These are phyloP conservation scores for Holothuria leucospilota DNA, from an alignment of 53 echinoderm and acorn worm species.

Conservation along the genomic window DNA sequence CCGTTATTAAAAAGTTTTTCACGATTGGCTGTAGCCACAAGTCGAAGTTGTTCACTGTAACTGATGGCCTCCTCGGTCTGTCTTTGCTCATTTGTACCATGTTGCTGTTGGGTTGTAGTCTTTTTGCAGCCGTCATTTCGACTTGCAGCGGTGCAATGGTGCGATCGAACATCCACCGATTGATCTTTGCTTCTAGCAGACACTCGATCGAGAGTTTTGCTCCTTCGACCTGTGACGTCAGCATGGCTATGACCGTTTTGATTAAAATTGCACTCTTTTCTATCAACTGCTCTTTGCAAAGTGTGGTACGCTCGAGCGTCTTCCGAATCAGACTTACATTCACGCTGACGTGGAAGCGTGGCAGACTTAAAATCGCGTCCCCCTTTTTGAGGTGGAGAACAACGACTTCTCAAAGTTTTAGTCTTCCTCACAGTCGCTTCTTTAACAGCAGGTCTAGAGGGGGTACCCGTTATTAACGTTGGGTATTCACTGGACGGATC, in stretches of 20 bases:
- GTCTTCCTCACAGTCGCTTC: constrained; percentile 46
- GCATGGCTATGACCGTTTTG: background rate
- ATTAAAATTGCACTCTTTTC: constrained; percentile 22
- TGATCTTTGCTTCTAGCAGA: background rate
- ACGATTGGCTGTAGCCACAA: constrained; percentile 20
- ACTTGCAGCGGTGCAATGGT: background rate
- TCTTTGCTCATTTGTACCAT: too few species aligned
- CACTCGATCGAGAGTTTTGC: constrained; percentile 6
- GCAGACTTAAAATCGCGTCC: background rate
- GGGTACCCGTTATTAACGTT: background rate
- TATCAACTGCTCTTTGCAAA: background rate
- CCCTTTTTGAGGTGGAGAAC: background rate
- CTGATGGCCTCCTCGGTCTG: constrained; percentile 18
- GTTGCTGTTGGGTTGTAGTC: too few species aligned
- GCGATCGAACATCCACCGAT: background rate
- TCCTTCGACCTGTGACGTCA: background rate
- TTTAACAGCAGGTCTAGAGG: background rate
- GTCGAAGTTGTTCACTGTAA: constrained; percentile 38
- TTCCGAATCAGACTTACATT: background rate
- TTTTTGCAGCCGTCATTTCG: too few species aligned
- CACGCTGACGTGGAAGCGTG: constrained; percentile 23
- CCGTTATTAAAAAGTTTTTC: constrained; percentile 29
- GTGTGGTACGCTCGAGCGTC: background rate
- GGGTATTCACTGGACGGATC: background rate
- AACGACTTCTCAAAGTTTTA: background rate